Evolutionary conservation across 2,797 vertebrate genomes (phyloP).

Genomic region (Bucorvus abyssinicus): DNA sequence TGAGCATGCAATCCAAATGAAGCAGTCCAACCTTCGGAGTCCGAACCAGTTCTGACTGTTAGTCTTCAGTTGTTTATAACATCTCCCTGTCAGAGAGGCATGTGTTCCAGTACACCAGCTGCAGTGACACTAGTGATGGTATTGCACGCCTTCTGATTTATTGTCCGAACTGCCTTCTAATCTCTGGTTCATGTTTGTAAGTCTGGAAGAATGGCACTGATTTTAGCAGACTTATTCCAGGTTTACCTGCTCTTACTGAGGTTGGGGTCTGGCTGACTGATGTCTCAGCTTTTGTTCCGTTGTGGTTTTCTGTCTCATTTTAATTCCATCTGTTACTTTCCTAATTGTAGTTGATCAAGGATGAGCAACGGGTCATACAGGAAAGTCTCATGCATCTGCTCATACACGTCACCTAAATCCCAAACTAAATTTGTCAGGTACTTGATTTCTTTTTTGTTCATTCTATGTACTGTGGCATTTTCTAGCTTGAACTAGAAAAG

Average conservation of each 20-base stretch:
- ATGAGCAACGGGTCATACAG: background rate
- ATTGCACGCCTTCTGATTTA: background rate
- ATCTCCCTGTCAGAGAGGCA: background rate
- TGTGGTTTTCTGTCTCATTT: background rate
- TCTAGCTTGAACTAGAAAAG: background rate
- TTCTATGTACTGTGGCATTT: background rate
- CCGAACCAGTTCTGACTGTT: background rate
- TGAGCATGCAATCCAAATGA: background rate
- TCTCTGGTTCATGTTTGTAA: background rate
- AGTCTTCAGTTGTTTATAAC: background rate
- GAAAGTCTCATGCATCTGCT: background rate
- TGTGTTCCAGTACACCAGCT: background rate
- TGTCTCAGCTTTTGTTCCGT: background rate
- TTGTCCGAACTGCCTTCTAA: background rate
- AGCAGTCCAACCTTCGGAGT: background rate
- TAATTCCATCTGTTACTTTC: background rate
- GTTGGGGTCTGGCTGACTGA: background rate
- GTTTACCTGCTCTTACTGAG: background rate
- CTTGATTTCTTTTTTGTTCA: conserved; percentile 15
- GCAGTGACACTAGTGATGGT: background rate
- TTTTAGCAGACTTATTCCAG: background rate
- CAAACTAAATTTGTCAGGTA: background rate
- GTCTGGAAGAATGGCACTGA: background rate
- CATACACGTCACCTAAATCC: background rate
- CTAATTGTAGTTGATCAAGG: background rate